Evolutionary conservation across 1,140 invertebrate species (phyloP).

Genomic region (Drosophila pruinosa): DNA sequence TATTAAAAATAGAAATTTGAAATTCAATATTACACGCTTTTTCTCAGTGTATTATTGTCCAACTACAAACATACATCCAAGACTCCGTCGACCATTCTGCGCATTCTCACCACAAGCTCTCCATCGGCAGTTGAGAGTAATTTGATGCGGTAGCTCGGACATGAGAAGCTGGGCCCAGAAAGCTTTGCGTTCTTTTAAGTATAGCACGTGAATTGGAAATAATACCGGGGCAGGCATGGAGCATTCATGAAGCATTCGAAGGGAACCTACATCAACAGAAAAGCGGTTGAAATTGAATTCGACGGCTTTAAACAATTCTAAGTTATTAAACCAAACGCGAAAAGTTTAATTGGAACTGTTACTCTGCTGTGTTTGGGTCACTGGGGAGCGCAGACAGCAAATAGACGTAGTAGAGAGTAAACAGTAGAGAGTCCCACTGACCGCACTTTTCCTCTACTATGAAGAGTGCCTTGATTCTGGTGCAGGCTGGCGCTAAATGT

Average conservation of each 20-base stretch:
- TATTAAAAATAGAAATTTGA: not conserved
- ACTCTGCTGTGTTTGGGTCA: constrained; percentile 12
- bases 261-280: constrained; percentile 41
- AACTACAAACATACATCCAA: not conserved
- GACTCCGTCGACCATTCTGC: not conserved
- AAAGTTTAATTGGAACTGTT: constrained; percentile 74
- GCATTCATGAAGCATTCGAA: constrained; percentile 11
- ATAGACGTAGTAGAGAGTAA: constrained; percentile 33
- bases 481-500: constrained; percentile 59
- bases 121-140: not conserved
- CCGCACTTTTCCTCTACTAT: not conserved
- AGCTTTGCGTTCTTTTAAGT: constrained; percentile 35
- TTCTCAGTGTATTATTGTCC: constrained; percentile 6
- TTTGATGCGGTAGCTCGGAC: not conserved
- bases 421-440: not conserved
- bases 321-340: constrained; percentile 72
- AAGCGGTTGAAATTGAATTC: constrained; percentile 45
- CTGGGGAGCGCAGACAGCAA: constrained; percentile 23
- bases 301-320: constrained; percentile 62
- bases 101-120: constrained; percentile 35
- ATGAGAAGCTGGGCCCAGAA: constrained; percentile 21
- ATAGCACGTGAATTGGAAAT: not conserved
- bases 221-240: constrained; percentile 19
- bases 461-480: not conserved
- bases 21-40: too few species aligned